A percentile compares a stretch with the other conserved stretches of the same genome.
Evolutionary conservation across 2,888 invertebrate species (phyloP).

Genomic region (Callinectes sapidus): DNA sequence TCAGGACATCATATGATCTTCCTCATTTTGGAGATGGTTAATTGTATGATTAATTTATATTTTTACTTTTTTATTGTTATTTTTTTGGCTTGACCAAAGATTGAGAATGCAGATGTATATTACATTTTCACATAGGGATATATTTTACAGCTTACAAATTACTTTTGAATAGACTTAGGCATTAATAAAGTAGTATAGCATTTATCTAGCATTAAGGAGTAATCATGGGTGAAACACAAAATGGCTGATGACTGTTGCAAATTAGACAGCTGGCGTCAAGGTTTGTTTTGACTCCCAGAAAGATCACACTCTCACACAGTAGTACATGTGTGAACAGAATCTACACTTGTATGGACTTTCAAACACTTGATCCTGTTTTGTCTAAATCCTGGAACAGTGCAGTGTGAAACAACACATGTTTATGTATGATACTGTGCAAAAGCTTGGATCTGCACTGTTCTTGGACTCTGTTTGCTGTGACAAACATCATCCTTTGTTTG

Average conservation of each 20-base stretch:
- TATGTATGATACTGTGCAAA: background rate
- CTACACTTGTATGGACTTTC: background rate
- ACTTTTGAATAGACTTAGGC: constrained; percentile 56
- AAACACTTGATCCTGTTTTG: background rate
- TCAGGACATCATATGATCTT: constrained; percentile 12
- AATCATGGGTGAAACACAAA: constrained; percentile 62
- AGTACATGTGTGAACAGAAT: background rate
- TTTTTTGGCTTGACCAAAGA: constrained; percentile 62
- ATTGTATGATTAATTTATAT: constrained; percentile 45
- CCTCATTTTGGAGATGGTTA: constrained; percentile 23
- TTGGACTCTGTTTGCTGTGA: background rate
- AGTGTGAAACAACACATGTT: background rate
- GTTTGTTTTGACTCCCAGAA: background rate
- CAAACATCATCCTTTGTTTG: constrained; percentile 20
- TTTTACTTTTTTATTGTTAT: background rate
- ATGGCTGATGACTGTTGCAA: constrained; percentile 51
- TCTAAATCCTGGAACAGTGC: constrained; percentile 23
- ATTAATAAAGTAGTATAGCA: constrained; percentile 65
- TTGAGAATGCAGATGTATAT: constrained; percentile 60
- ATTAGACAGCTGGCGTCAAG: constrained; percentile 44
- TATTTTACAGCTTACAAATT: constrained; percentile 51
- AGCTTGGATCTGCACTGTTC: background rate
- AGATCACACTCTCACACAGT: background rate
- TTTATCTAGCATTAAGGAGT: constrained; percentile 62
- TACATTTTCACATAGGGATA: constrained; percentile 43